Base-by-base conservation (phyloP, 2,113 vertebrate genomes). In the Casuarius casuarius region DNA sequence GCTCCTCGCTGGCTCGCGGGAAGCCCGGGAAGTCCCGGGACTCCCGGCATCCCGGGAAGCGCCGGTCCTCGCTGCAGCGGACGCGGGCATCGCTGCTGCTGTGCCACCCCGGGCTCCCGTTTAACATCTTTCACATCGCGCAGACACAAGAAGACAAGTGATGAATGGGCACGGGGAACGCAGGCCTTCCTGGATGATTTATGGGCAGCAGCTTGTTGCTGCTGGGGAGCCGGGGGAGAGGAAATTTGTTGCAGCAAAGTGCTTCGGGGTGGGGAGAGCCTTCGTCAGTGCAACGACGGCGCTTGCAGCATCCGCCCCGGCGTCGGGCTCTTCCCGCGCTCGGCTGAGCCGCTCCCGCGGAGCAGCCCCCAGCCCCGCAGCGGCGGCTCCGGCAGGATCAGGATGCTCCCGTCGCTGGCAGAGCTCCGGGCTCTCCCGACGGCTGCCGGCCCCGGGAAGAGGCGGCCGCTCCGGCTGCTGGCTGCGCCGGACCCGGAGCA, bases 21-120 rank as follows among this genome's bases (percentile, higher is more conserved):
- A 13, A 42, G 42, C 42, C 42, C 42, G 42, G 42, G 38, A 38
- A 38, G 38, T 38, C 38, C 38, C 38, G 38, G 38, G 42, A 42
- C 38, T 38, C 38, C 38, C 38, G 38, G 38, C 38, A 38, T 38
- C 42, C 44, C 44, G 44, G 44, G 44, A 15, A 46, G 44, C 54
- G 12, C 28, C 54, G 23, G 25, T 28, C 54, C 94, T 89, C 92
- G 87, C 96, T 46, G 87, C 94, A 96, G 97, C 95, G 95, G 96
- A 97, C 96, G 92, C 6, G 44, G 44, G 97, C 93, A 95, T 94
- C 87, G 97, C 96, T 13, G 42, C 42, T 42, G 42, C 42, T 42
- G 42, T 42, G 42, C 42, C 42, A 13, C 42, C 42, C 10, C 42
- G 42, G 38, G 38, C 38, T 38, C 38, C 42, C 12, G 42, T 42